Evolutionary conservation across 2,888 invertebrate species (phyloP).

Genomic region (Trichacis sp.): DNA sequence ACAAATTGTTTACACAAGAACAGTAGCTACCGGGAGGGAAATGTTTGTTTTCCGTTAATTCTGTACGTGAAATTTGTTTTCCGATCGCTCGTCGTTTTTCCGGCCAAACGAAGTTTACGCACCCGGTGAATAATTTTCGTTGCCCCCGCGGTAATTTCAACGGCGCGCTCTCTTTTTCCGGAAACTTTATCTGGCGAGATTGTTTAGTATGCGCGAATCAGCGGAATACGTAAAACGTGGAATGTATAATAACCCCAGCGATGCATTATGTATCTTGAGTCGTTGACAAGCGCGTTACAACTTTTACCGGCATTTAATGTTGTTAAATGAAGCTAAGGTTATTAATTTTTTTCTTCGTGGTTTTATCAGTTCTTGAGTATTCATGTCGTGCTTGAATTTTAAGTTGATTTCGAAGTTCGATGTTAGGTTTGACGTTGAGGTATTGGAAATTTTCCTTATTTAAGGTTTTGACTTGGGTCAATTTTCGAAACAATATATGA

Average conservation of each 20-base stretch:
- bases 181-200: constrained; percentile 33
- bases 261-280: constrained; percentile 38
- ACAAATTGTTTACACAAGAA: background rate
- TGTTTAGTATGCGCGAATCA: constrained; percentile 41
- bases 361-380: background rate
- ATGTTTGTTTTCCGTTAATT: too few species aligned
- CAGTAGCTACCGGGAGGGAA: background rate
- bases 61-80: too few species aligned
- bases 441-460: too few species aligned
- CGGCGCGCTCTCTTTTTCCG: constrained; percentile 19
- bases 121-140: too few species aligned
- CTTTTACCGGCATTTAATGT: constrained; percentile 26
- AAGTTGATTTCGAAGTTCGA: too few species aligned
- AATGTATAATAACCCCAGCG: constrained; percentile 39
- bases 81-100: too few species aligned
- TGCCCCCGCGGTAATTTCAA: too few species aligned
- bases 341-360: constrained; percentile 16
- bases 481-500: too few species aligned
- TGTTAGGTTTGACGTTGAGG: too few species aligned
- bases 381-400: too few species aligned
- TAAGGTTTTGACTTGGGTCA: too few species aligned
- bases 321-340: constrained; percentile 25
- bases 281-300: constrained; percentile 35
- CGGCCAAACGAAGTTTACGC: constrained; percentile 9
- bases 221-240: constrained; percentile 39